phyloP scores from a whole-genome alignment of 2,888 invertebrate species.

The Diloba caeruleocephala region DNA sequence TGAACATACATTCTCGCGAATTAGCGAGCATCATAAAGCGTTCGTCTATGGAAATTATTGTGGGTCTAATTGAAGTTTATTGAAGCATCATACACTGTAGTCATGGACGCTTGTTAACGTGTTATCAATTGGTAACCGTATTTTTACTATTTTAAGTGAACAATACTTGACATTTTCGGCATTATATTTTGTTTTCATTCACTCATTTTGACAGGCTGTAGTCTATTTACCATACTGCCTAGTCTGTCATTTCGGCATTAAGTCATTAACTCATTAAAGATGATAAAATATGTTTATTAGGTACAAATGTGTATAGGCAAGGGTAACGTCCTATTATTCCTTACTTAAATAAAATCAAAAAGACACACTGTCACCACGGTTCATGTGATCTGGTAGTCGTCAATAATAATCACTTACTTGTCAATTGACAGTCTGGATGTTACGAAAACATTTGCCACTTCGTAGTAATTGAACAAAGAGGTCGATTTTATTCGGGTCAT shows the following conservation, averaged over 20 bases:
- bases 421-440: constrained; percentile 51
- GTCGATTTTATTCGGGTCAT: constrained; percentile 62
- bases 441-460: constrained; percentile 55
- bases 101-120: constrained; percentile 58
- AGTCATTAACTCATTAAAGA: no score
- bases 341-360: constrained; percentile 4
- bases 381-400: constrained; percentile 44
- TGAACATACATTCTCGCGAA: constrained; percentile 72
- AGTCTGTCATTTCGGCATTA: no score
- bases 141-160: constrained; percentile 12
- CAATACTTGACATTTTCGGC: not conserved
- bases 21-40: constrained; percentile 70
- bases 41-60: constrained; percentile 78
- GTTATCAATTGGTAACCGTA: constrained; percentile 40
- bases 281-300: no score
- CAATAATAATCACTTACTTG: constrained; percentile 48
- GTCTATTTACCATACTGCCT: no score
- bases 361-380: constrained; percentile 17
- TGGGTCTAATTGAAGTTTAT: constrained; percentile 81
- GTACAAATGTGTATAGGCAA: constrained; percentile 20
- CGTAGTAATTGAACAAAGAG: constrained; percentile 56
- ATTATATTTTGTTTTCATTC: no score
- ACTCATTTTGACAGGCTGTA: no score
- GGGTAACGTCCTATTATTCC: not conserved
- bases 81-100: constrained; percentile 74